A percentile compares a stretch with the other conserved stretches of the same genome.
Evolutionary conservation across 1,140 invertebrate genomes (phyloP).

Genomic region (Hestina assimilis): DNA sequence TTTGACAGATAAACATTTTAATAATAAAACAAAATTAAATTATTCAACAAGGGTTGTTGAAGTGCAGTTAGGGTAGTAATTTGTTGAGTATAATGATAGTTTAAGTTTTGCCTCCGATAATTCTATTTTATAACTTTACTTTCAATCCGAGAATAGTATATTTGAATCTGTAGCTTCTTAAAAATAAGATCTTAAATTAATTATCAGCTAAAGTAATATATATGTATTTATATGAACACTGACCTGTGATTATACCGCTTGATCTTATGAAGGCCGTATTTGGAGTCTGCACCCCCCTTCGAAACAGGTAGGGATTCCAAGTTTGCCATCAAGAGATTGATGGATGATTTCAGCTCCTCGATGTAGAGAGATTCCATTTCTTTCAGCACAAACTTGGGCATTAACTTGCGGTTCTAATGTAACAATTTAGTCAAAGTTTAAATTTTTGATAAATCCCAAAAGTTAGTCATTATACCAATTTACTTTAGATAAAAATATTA

Average conservation of each 20-base stretch:
- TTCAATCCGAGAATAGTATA: not conserved
- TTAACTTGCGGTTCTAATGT: constrained; percentile 94
- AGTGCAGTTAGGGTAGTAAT: too few relatives aligned
- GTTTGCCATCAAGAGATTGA: constrained; percentile 99
- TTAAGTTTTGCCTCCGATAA: not conserved
- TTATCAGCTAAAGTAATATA: not conserved
- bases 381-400: constrained; percentile 99
- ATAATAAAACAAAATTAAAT: too few relatives aligned
- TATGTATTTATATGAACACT: constrained; percentile 27
- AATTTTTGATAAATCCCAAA: too few relatives aligned
- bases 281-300: constrained; percentile 97
- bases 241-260: constrained; percentile 98
- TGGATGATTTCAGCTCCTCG: constrained; percentile 98
- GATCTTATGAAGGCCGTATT: constrained; percentile 95
- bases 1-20: too few relatives aligned
- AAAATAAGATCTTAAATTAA: not conserved
- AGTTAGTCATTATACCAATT: too few relatives aligned
- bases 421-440: too few relatives aligned
- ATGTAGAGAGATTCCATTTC: constrained; percentile 99
- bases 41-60: too few relatives aligned
- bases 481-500: too few relatives aligned
- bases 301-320: constrained; percentile 99
- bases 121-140: not conserved
- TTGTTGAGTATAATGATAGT: not conserved
- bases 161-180: not conserved